Evolutionary conservation across 2,113 vertebrate species (phyloP), one percentile per base, ranked within the genome.

Genomic region (Opisthocomus hoazin): DNA sequence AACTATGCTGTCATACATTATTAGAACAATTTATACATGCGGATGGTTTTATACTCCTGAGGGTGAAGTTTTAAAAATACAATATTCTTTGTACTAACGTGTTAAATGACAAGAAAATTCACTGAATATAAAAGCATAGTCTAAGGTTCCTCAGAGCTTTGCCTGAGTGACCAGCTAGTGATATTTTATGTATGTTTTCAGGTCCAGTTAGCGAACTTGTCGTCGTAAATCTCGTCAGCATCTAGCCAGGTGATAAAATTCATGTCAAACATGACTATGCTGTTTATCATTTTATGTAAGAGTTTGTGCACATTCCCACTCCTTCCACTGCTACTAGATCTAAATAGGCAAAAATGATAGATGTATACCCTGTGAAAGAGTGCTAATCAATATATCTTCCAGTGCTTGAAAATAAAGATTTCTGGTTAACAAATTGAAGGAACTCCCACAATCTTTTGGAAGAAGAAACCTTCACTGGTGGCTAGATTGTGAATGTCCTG

Each of bases 221-320:
- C 97, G 84, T 80, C 94, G 89, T 93, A 93, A 96, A 96, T 92
- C 63, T 95, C 53, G 54, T 96, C 70, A 89, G 41, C 48, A 74
- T 90, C 20, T 87, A 82, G 15, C 51, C 75, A 94, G 66, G 83
- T 94, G 92, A 94, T 96, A 94, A 96, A 96, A 97, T 86, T 57
- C 37, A 73, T 87, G 87, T 81, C 93, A 43, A 73, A 46, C 76
- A 61, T 13, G 23, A 22, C 34, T 32, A 1, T 34, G 78, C 53
- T 96, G 66, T 96, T 97, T 94, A 96, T 95, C 88, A 92, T 91
- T 95, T 85, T 58, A 23, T 41, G 90, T 60, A 36, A 61, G 70
- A 73, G 54, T 91, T 95, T 87, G 61, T 96, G 64, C 84, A 90
- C 84, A 50, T 45, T 56, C 34, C 78, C 66, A 45, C 48, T 91